Conservation (phyloP, 2,888 invertebrate species). For the Gisinianus flammeolus region DNA sequence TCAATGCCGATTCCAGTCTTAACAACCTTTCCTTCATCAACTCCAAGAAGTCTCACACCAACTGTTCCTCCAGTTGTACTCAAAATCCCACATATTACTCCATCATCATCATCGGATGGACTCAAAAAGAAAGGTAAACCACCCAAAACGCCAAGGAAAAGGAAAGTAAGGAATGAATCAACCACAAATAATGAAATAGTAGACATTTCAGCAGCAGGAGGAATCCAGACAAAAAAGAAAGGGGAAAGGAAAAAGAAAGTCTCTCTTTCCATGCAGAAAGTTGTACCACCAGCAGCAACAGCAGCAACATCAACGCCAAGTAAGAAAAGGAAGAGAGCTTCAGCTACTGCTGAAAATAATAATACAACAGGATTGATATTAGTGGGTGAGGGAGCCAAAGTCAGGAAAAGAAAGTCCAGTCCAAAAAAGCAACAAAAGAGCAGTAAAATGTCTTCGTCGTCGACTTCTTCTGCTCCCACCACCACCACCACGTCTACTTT, state of each 20-base stretch:
- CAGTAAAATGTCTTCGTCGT: too few species aligned
- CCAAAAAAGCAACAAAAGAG: too few species aligned
- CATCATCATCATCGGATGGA: conserved; percentile 27
- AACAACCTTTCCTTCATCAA: conserved; percentile 7
- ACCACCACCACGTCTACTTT: too few species aligned
- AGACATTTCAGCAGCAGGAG: too few species aligned
- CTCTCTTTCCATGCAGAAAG: background rate
- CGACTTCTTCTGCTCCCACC: too few species aligned
- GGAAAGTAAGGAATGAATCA: background rate
- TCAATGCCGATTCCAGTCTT: too few species aligned
- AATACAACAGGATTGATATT: too few species aligned
- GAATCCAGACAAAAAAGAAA: too few species aligned
- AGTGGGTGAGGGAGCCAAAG: background rate
- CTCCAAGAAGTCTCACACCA: background rate
- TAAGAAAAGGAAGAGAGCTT: background rate
- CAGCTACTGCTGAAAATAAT: background rate
- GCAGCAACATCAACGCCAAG: background rate
- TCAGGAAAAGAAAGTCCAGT: too few species aligned
- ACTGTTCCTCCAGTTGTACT: conserved; percentile 40
- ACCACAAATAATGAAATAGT: too few species aligned
- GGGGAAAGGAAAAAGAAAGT: background rate
- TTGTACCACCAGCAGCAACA: background rate
- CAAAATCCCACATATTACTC: conserved; percentile 51
- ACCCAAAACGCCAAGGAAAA: conserved; percentile 9
- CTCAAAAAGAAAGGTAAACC: conserved; percentile 13